Evolutionary conservation across 2,113 vertebrate species (phyloP).

Genomic region (Platichthys flesus): DNA sequence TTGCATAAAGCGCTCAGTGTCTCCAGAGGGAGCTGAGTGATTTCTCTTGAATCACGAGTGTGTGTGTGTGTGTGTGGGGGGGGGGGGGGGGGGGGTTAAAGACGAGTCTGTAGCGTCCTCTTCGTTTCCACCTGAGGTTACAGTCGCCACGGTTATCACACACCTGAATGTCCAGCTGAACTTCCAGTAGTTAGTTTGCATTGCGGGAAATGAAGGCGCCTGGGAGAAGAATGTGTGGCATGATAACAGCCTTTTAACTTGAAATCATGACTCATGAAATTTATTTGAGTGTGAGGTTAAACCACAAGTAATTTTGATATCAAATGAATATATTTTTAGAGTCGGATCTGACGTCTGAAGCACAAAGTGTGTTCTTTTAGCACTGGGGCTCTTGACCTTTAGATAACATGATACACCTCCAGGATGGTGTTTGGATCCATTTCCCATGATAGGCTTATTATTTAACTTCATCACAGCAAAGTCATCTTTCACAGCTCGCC

Average conservation of each 20-base stretch:
- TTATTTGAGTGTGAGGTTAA: background rate
- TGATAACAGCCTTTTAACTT: background rate
- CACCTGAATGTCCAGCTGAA: background rate
- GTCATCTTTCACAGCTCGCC: conserved; percentile 4
- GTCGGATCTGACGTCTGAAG: background rate
- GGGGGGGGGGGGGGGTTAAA: background rate
- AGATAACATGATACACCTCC: conserved; percentile 1
- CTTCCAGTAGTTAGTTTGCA: background rate
- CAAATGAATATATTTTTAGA: background rate
- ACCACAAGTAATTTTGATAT: background rate
- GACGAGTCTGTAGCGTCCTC: background rate
- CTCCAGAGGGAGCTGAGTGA: background rate
- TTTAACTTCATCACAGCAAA: conserved; percentile 8
- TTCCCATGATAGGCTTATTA: conserved; percentile 15
- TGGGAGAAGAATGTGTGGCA: background rate
- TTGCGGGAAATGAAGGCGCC: background rate
- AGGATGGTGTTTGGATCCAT: conserved; percentile 7
- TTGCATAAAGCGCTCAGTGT: background rate
- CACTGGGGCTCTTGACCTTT: conserved; percentile 20
- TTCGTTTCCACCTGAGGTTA: background rate
- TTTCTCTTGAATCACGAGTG: background rate
- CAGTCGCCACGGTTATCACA: background rate
- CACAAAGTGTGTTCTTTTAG: background rate
- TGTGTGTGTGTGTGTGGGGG: too few species aligned
- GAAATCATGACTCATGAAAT: background rate